phyloP scores from a whole-genome alignment of 2,888 invertebrate species.

The Acleris laterana region DNA sequence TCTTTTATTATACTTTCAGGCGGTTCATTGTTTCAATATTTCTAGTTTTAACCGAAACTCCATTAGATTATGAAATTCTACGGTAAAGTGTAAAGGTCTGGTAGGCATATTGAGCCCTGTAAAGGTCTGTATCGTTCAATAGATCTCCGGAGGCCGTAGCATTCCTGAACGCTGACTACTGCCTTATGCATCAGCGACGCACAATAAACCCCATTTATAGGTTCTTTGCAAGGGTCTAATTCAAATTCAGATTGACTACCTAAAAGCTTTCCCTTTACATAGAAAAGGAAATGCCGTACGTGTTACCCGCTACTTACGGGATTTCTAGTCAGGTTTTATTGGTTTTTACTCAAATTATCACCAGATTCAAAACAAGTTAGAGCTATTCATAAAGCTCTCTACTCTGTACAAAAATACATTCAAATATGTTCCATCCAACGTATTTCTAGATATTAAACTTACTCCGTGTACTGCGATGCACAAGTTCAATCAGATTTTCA shows the following conservation, averaged over 20 bases:
- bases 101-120: conserved; percentile 70
- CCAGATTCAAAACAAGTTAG: neutral
- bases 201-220: conserved; percentile 66
- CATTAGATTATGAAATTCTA: conserved; percentile 22
- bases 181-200: conserved; percentile 58
- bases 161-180: conserved; percentile 64
- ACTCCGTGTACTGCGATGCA: neutral
- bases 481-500: neutral
- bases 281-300: conserved; percentile 45
- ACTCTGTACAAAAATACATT: neutral
- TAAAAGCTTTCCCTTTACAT: conserved; percentile 53
- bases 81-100: conserved; percentile 58
- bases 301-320: conserved; percentile 37
- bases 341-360: conserved; percentile 19
- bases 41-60: neutral
- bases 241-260: conserved; percentile 63
- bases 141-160: conserved; percentile 54
- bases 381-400: neutral
- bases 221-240: conserved; percentile 55
- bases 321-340: conserved; percentile 25
- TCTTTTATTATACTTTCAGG: neutral
- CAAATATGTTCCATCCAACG: no score
- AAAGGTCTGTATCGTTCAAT: conserved; percentile 65
- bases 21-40: no score
- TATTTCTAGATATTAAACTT: no score